Percentiles rank a stretch among this genome's conserved stretches.
Conservation (phyloP, 2,888 invertebrate species). For the Helleia helle region DNA sequence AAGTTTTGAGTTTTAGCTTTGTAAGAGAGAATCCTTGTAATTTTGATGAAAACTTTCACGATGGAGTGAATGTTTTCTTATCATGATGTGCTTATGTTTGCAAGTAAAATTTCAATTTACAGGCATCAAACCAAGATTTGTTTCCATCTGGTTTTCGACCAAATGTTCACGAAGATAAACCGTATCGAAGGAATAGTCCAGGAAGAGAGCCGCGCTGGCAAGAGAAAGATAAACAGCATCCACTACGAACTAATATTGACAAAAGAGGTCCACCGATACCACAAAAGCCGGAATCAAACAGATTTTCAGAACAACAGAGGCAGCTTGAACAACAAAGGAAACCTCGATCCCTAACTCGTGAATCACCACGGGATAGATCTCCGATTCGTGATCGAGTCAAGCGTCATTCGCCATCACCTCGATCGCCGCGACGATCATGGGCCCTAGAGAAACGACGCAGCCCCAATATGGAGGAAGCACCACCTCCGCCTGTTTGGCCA, state of each 20-base stretch:
- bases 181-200: slow-evolving; percentile 29
- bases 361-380: slow-evolving; percentile 45
- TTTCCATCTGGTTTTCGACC: slow-evolving; percentile 56
- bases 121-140: slow-evolving; percentile 56
- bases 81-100: too few species aligned
- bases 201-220: slow-evolving; percentile 33
- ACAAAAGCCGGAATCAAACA: slow-evolving; percentile 25
- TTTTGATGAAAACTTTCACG: too few species aligned
- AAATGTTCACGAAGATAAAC: slow-evolving; percentile 32
- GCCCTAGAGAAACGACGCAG: slow-evolving; percentile 54
- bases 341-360: slow-evolving; percentile 28
- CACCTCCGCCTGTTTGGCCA: slow-evolving; percentile 56
- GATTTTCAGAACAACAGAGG: slow-evolving; percentile 21
- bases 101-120: slow-evolving; percentile 59
- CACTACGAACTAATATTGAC: slow-evolving; percentile 30
- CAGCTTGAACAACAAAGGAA: slow-evolving; percentile 22
- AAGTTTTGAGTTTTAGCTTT: too few species aligned
- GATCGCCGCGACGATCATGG: slow-evolving; percentile 58
- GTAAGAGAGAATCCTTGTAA: too few species aligned
- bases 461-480: slow-evolving; percentile 39
- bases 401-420: slow-evolving; percentile 47
- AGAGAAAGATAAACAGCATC: slow-evolving; percentile 29
- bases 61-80: too few species aligned
- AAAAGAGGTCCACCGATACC: slow-evolving; percentile 28
- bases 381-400: slow-evolving; percentile 44